A percentile compares a stretch with the other conserved stretches of the same genome.
These are phyloP conservation scores for Poecilia gillii DNA, from an alignment of 2,797 vertebrate species.

Conservation along the genomic window DNA sequence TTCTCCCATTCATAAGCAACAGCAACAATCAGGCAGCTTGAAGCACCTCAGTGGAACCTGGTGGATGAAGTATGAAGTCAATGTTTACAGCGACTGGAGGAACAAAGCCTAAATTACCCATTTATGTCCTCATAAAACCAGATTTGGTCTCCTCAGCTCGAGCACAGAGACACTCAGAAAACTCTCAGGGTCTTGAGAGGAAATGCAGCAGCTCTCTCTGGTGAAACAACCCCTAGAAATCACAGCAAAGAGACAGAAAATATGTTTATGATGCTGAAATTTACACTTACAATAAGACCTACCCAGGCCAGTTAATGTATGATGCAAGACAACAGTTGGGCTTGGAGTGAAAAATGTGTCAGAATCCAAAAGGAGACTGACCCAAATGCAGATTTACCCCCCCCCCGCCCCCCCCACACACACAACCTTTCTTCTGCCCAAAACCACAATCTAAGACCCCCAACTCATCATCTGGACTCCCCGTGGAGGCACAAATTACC, in stretches of 20 bases:
- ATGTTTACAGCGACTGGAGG: neutral
- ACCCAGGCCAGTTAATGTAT: constrained; percentile 7
- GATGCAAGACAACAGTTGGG: neutral
- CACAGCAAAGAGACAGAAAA: constrained; percentile 5
- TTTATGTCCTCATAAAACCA: neutral
- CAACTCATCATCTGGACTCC: constrained; percentile 65
- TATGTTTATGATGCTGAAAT: constrained; percentile 7
- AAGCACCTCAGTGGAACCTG: neutral
- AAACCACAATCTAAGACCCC: constrained; percentile 54
- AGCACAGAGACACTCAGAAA: neutral
- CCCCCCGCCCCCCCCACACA: neutral
- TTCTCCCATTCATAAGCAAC: neutral
- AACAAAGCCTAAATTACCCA: neutral
- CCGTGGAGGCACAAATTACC: constrained; percentile 56
- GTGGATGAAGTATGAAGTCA: neutral
- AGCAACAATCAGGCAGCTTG: constrained; percentile 1
- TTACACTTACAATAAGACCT: constrained; percentile 16
- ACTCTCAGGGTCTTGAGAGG: neutral
- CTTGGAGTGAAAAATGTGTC: constrained; percentile 20
- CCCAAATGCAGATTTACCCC: constrained; percentile 29
- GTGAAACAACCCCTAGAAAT: neutral
- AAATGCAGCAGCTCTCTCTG: neutral
- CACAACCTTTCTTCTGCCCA: constrained; percentile 20
- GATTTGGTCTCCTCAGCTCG: neutral
- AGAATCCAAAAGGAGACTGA: constrained; percentile 31